A percentile compares a stretch with the other conserved stretches of the same genome.
Evolutionary conservation across 2,888 invertebrate genomes (phyloP).

Genomic region (Trypoxylon attenuatum): DNA sequence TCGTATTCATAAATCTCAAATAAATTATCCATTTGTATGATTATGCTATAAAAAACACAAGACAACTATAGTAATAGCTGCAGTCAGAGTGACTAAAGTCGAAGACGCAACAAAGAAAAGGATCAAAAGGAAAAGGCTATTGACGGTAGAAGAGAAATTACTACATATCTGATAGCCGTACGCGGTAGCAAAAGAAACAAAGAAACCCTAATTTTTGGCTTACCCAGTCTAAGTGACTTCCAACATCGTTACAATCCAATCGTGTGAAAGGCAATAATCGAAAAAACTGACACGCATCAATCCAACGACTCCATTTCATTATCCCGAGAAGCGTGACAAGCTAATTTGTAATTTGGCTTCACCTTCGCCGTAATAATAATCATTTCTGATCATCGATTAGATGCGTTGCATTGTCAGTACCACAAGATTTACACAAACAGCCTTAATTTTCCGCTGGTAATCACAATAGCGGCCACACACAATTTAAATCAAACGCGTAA

Average conservation of each 20-base stretch:
- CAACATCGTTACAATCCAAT: not conserved
- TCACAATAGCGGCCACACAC: slow-evolving; percentile 28
- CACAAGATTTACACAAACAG: too few species aligned
- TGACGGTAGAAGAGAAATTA: too few species aligned
- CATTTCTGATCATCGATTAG: too few species aligned
- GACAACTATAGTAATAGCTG: not conserved
- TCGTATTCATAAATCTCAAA: too few species aligned
- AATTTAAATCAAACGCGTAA: slow-evolving; percentile 33
- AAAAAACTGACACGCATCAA: too few species aligned
- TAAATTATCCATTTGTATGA: too few species aligned
- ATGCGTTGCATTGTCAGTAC: too few species aligned
- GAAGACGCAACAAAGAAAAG: not conserved
- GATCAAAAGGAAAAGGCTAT: not conserved
- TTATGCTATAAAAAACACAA: not conserved
- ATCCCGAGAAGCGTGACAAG: too few species aligned
- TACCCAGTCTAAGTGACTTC: not conserved
- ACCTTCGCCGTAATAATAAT: too few species aligned
- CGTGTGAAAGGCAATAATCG: not conserved
- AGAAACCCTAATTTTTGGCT: not conserved
- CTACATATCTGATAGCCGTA: not conserved
- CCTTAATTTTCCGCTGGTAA: too few species aligned
- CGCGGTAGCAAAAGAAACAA: not conserved
- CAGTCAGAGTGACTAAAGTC: not conserved
- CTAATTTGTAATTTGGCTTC: too few species aligned
- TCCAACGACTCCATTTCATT: too few species aligned